Percentiles rank a stretch among this genome's conserved stretches.
These are phyloP conservation scores for Cylloceria caligata DNA, from an alignment of 2,888 invertebrate species.

Conservation along the genomic window DNA sequence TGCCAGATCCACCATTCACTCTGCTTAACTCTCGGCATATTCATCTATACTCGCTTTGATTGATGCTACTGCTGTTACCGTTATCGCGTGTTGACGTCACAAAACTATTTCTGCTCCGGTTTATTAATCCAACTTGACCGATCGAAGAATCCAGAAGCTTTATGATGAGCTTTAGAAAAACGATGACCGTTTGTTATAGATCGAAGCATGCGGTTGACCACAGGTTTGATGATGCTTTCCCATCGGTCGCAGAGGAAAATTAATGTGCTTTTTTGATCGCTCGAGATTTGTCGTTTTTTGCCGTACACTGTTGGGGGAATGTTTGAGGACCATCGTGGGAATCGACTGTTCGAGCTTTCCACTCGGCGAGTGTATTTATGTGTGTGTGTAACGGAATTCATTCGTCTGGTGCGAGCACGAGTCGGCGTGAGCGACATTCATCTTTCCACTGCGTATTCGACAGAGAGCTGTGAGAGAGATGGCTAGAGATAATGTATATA, in stretches of 20 bases:
- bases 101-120: conserved; percentile 57
- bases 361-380: conserved; percentile 31
- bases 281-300: conserved; percentile 41
- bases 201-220: conserved; percentile 32
- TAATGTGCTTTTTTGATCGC: conserved; percentile 30
- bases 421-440: conserved; percentile 76
- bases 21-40: conserved; percentile 21
- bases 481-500: conserved; percentile 33
- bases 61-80: conserved; percentile 26
- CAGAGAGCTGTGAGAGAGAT: conserved; percentile 53
- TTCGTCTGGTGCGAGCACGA: conserved; percentile 61
- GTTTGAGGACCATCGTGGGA: conserved; percentile 62
- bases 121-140: conserved; percentile 54
- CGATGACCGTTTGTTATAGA: conserved; percentile 39
- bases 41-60: conserved; percentile 37
- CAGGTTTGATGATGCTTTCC: conserved; percentile 49
- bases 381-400: conserved; percentile 61
- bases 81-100: conserved; percentile 42
- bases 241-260: conserved; percentile 31
- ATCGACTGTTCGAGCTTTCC: conserved; percentile 51
- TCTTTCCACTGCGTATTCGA: conserved; percentile 78
- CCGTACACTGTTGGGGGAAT: conserved; percentile 36
- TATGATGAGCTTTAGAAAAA: conserved; percentile 38
- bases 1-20: conserved; percentile 10
- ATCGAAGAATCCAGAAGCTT: conserved; percentile 44